These are phyloP conservation scores for Pyrgilauda ruficollis DNA, from an alignment of 2,113 vertebrate species.

Conservation along the genomic window DNA sequence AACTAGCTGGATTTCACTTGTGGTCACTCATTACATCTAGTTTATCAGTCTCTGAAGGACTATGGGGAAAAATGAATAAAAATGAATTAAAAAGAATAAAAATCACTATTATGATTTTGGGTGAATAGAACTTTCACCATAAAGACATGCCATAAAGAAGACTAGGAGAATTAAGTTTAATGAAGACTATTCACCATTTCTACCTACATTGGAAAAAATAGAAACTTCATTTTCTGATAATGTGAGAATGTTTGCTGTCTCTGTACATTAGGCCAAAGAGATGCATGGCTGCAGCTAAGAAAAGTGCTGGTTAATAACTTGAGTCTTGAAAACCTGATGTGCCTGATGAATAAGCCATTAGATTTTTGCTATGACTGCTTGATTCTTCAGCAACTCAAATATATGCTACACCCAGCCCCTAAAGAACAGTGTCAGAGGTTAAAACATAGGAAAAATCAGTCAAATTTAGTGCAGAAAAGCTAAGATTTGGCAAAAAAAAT, in stretches of 20 bases:
- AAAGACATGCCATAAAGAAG: not conserved
- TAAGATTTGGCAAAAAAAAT: conserved; percentile 27
- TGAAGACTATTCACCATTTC: not conserved
- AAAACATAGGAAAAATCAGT: conserved; percentile 39
- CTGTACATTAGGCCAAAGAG: not conserved
- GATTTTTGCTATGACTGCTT: not conserved
- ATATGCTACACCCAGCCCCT: not conserved
- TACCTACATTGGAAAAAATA: not conserved
- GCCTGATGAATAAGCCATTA: conserved; percentile 18
- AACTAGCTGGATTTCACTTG: not conserved
- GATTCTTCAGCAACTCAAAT: conserved; percentile 31
- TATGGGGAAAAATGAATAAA: not conserved
- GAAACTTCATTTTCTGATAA: conserved; percentile 10
- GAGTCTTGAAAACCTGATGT: not conserved
- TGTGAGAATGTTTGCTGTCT: not conserved
- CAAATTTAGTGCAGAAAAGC: conserved; percentile 4
- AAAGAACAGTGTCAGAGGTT: conserved; percentile 27
- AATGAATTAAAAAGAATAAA: conserved; percentile 13
- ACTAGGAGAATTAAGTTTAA: not conserved
- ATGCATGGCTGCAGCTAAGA: not conserved
- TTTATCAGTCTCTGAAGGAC: conserved; percentile 11
- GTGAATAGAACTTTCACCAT: not conserved
- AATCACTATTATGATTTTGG: not conserved
- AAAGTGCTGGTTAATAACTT: not conserved
- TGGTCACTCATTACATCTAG: not conserved